Evolutionary conservation across 2,888 invertebrate species (phyloP), one percentile per base, ranked within the genome.

Genomic region (Leucophenga maculata): DNA sequence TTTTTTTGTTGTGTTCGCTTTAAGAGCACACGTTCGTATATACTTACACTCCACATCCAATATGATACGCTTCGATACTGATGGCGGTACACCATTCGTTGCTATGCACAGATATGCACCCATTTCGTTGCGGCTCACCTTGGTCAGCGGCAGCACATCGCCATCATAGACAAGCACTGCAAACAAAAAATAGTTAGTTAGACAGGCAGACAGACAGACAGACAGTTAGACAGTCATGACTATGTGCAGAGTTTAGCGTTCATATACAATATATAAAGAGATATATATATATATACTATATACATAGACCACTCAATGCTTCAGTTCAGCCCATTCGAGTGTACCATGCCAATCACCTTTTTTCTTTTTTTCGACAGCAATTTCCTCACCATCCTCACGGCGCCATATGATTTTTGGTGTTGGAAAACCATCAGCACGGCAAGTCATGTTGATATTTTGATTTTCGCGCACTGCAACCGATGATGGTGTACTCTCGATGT

Each of bases 401-500:
- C 95, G 92, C 98, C 98, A 98, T 91, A 94, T 96, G 80, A 98
- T 94, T 89, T 94, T 94, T 13, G 98, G 98, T 26, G 93, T 91
- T 0, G 98, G 98, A 86, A 96, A 95, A 57, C 97, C 97, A 82
- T 95, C 94, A 20, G 96, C 96, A 85, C 94, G 94, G 89, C 97
- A 98, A 69, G 95, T 93, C 85, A 98, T 91, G 75, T 96, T 96
- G 78, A 97, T 95, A 88, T 97, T 97, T 89, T 96, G 96, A 89
- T 97, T 96, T 90, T 98, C 98, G 22, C 96, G 91, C 52, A 97
- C 95, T 1, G 95, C 96, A 77, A 97, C 95, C 67, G 95, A 95
- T 68, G 97, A 97, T 86, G 95, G 94, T 62, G 96, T 96, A 88
- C 96, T 97, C 78, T 95, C 93, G 46, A 94, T 92, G 87, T 97